A percentile compares a stretch with the other conserved stretches of the same genome.
Evolutionary conservation across 2,888 invertebrate species (phyloP).

Genomic region (Biston betularia): DNA sequence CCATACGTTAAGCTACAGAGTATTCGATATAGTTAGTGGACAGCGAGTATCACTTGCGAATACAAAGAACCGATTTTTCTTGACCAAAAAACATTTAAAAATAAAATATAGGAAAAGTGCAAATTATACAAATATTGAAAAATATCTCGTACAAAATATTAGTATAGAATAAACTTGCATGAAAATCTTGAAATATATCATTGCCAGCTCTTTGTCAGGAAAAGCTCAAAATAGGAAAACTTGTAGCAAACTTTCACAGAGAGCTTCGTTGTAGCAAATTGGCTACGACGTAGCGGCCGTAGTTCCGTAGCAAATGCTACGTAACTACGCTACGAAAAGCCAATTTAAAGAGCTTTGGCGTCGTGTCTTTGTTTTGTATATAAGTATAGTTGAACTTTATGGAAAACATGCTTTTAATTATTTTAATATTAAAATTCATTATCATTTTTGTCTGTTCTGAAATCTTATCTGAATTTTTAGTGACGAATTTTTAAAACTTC

Average conservation of each 20-base stretch:
- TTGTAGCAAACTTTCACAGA: conserved; percentile 18
- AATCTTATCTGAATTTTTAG: neutral
- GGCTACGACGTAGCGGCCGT: conserved; percentile 47
- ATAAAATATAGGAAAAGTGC: too few relatives aligned
- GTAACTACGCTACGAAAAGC: conserved; percentile 1
- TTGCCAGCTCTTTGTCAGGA: neutral
- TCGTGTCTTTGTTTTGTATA: neutral
- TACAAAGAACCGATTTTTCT: too few relatives aligned
- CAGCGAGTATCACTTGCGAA: too few relatives aligned
- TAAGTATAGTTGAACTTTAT: neutral
- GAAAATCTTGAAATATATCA: neutral
- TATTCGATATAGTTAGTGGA: too few relatives aligned
- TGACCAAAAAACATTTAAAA: too few relatives aligned
- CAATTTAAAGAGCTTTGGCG: neutral
- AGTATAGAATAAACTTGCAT: neutral
- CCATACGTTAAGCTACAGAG: too few relatives aligned
- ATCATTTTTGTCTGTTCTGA: neutral
- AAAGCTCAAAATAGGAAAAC: conserved; percentile 2
- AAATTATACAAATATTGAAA: too few relatives aligned
- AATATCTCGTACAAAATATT: too few relatives aligned
- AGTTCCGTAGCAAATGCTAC: conserved; percentile 50
- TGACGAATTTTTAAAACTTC: neutral
- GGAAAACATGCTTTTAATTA: too few relatives aligned
- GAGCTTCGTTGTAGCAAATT: conserved; percentile 10
- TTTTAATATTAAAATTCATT: too few relatives aligned